phyloP scores from a whole-genome alignment of 2,797 vertebrate species.

The Myripristis jacobus region DNA sequence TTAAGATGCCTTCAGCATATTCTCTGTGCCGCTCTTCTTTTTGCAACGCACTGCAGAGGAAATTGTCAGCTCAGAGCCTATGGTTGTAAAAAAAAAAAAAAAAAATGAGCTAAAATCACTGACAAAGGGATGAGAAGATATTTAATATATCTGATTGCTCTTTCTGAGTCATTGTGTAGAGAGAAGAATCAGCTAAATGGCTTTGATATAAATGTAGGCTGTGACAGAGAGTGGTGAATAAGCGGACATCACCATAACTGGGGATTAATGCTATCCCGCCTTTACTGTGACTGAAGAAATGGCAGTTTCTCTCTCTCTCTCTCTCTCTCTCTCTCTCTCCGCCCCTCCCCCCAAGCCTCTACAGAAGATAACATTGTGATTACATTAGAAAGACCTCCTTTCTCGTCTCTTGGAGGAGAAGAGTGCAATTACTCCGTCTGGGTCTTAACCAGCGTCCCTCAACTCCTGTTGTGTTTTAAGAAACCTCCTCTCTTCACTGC shows the following conservation, averaged over 20 bases:
- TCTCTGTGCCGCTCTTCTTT: slow-evolving; percentile 4
- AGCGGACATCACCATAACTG: slow-evolving; percentile 52
- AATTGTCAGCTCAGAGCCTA: slow-evolving; percentile 29
- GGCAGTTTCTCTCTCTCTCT: slow-evolving; percentile 14
- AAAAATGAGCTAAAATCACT: no score
- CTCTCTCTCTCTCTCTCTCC: slow-evolving; percentile 39
- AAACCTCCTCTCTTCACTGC: slow-evolving; percentile 60
- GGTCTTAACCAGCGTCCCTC: slow-evolving; percentile 49
- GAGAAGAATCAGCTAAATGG: slow-evolving; percentile 47
- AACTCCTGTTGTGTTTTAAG: slow-evolving; percentile 56
- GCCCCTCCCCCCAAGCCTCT: slow-evolving; percentile 8
- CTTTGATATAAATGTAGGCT: slow-evolving; percentile 60
- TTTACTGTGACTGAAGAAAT: slow-evolving; percentile 39
- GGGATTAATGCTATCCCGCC: slow-evolving; percentile 60
- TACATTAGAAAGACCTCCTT: slow-evolving; percentile 68
- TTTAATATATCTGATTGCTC: slow-evolving; percentile 62
- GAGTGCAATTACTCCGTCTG: slow-evolving; percentile 70
- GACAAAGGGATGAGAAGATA: slow-evolving; percentile 47
- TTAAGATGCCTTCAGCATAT: slow-evolving; percentile 21
- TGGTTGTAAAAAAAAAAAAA: slow-evolving; percentile 42
- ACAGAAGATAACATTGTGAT: slow-evolving; percentile 64
- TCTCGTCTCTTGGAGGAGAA: slow-evolving; percentile 61
- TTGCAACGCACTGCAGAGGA: slow-evolving; percentile 44
- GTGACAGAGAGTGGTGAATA: slow-evolving; percentile 52
- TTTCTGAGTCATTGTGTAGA: slow-evolving; percentile 48